These are phyloP conservation scores for Phasianus colchicus DNA, from an alignment of 2,113 vertebrate species.

Conservation along the genomic window DNA sequence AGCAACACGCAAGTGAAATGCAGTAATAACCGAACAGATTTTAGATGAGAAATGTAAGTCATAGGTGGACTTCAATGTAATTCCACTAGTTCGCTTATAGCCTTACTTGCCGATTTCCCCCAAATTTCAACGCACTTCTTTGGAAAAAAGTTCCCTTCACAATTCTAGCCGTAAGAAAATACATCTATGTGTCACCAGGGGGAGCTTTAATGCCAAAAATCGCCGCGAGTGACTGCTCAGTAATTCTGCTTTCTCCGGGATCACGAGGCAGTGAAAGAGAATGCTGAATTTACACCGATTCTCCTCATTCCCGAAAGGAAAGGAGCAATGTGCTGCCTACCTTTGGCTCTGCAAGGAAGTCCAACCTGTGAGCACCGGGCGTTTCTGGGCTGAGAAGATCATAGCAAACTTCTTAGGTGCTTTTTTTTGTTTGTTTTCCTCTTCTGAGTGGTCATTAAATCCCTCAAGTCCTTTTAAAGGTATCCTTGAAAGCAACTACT, in stretches of 20 bases:
- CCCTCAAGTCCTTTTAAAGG: not conserved
- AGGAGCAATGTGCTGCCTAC: not conserved
- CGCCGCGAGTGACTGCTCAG: not conserved
- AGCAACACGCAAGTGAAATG: not conserved
- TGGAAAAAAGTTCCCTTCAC: not conserved
- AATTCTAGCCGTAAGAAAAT: not conserved
- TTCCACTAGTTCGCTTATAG: not conserved
- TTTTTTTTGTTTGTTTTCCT: not conserved
- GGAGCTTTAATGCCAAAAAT: conserved; percentile 58
- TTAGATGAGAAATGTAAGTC: not conserved
- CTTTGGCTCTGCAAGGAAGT: not conserved
- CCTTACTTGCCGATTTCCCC: not conserved
- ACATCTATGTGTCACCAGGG: conserved; percentile 40
- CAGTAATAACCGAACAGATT: not conserved
- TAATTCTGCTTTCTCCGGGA: not conserved
- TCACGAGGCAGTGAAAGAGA: not conserved
- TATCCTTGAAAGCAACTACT: not conserved
- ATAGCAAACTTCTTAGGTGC: not conserved
- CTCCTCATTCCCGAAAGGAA: not conserved
- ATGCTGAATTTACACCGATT: not conserved
- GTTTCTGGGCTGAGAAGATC: not conserved
- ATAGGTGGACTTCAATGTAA: not conserved
- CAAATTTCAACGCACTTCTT: not conserved
- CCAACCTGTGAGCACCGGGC: rapidly evolving
- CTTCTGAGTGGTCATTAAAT: not conserved